Conservation (phyloP, 2,888 invertebrate species). For the Rotaria sp. region DNA sequence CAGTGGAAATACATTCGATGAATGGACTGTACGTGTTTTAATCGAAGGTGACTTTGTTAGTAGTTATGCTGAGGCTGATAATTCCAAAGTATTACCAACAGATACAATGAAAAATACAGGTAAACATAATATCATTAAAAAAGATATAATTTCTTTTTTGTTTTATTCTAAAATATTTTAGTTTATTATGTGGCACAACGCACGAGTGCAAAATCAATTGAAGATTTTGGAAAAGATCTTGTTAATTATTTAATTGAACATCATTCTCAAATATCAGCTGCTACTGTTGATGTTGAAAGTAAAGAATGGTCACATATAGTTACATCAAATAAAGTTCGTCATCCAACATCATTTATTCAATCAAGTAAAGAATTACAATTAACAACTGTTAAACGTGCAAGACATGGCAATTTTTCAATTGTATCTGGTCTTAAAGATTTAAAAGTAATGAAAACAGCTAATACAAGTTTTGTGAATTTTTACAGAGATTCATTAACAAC, state of each 20-base stretch:
- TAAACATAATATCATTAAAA: neutral
- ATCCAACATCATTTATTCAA: neutral
- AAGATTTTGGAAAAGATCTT: neutral
- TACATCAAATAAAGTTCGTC: neutral
- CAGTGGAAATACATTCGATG: constrained; percentile 57
- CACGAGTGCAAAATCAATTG: neutral
- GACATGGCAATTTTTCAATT: constrained; percentile 52
- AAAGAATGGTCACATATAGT: neutral
- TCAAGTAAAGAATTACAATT: neutral
- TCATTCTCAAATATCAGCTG: neutral
- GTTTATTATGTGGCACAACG: neutral
- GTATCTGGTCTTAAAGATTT: constrained; percentile 67
- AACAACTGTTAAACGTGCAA: neutral
- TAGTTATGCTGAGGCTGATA: constrained; percentile 57
- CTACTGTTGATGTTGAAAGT: neutral
- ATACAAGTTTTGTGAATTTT: constrained; percentile 72
- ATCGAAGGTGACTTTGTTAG: neutral
- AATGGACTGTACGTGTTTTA: neutral
- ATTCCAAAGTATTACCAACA: constrained; percentile 71
- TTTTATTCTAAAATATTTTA: neutral
- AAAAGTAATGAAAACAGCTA: constrained; percentile 71
- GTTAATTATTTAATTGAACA: neutral
- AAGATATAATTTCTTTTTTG: neutral
- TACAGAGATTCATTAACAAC: constrained; percentile 72
- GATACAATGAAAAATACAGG: constrained; percentile 69